Base-by-base conservation (phyloP, 1,140 invertebrate species). In the Sitobion miscanthi region DNA sequence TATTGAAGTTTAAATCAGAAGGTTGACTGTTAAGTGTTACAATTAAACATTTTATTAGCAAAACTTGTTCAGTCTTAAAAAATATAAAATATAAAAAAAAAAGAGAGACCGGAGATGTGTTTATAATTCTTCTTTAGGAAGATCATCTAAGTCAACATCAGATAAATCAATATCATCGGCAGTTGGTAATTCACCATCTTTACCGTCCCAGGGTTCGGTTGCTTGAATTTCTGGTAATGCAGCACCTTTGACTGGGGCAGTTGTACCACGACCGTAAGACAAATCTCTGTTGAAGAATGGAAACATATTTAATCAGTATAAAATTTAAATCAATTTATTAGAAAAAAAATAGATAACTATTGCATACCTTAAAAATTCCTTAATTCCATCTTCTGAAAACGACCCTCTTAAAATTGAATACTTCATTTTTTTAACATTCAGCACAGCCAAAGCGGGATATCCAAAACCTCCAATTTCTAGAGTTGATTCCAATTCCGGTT, bases 341-440 rank as follows among this genome's bases (percentile, higher is more conserved):
- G 4, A 87, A 52, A 77, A 92, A 77, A 38, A 62, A 89, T 35
- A 8, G 30, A 77, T 93, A 85, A 91, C 0, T 42, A 69, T 69
- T 35, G 94, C 85, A 94, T 95, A 97, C 97, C 97, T 97, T 21
- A 99, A 96, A 95, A 99, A 99, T 95, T 99, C 98, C 94, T 98
- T 97, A 95, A 99, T 99, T 94, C 99, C 99, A 93, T 97, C 97
- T 94, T 98, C 96, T 14, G 98, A 99, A 96, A 99, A 99, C 45
- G 99, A 98, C 87, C 99, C 99, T 94, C 98, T 97, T 0, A 99
- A 96, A 6, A 98, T 96, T 0, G 99, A 98, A 96, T 98, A 99
- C 95, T 99, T 99, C 97, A 99, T 98, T 96, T 99, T 99, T 95
- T 99, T 98, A 20, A 97, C 96, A 95, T 99, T 99, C 52, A 99